Conservation (phyloP, 2,888 invertebrate genomes). For the Macrophya alboannulata region DNA sequence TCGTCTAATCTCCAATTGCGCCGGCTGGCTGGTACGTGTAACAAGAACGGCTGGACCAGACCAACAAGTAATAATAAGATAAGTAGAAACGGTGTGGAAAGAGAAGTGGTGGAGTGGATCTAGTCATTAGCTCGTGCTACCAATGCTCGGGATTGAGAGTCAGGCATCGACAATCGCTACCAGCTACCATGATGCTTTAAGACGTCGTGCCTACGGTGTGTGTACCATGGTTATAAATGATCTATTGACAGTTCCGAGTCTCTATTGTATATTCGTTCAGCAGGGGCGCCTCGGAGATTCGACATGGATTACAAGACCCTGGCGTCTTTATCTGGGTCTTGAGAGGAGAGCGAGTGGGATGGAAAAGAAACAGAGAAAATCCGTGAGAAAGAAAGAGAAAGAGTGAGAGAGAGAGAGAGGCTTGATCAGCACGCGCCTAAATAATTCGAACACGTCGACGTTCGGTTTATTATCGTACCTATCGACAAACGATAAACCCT, state of each 20-base stretch:
- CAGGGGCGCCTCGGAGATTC: slow-evolving; percentile 57
- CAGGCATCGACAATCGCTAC: background rate
- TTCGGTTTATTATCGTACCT: background rate
- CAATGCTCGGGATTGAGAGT: background rate
- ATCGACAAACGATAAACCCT: background rate
- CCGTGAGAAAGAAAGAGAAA: background rate
- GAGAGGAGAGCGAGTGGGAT: background rate
- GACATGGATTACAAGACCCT: slow-evolving; percentile 50
- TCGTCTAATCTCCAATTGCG: background rate
- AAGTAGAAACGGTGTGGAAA: slow-evolving; percentile 5
- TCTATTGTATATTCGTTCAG: slow-evolving; percentile 51
- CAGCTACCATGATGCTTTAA: background rate
- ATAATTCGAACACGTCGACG: background rate
- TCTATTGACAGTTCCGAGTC: slow-evolving; percentile 57
- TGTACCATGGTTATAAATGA: slow-evolving; percentile 55
- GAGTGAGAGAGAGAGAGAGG: background rate
- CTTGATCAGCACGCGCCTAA: slow-evolving; percentile 47
- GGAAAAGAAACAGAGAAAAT: background rate
- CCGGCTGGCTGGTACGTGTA: too few species aligned
- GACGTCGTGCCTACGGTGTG: slow-evolving; percentile 6
- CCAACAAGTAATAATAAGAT: slow-evolving; percentile 8
- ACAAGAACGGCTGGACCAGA: background rate
- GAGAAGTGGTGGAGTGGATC: background rate
- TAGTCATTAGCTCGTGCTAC: slow-evolving; percentile 31
- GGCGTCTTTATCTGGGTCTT: slow-evolving; percentile 54